Base-by-base conservation (phyloP, 2,888 invertebrate species). In the Agonopterix alstromeriana region DNA sequence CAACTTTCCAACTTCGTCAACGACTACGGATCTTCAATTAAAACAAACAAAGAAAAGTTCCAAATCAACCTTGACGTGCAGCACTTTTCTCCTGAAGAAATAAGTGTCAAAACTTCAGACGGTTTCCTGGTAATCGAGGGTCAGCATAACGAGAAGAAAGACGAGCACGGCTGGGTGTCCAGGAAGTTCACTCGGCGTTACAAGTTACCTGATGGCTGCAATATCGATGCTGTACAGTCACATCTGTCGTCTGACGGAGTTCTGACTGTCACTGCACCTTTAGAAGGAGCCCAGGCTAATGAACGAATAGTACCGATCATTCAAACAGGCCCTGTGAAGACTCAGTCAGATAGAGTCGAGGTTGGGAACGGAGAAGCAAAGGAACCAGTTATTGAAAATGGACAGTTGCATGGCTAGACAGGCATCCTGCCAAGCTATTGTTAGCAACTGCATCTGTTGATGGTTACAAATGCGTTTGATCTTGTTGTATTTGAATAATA, bases 31-130 rank as follows among this genome's bases (percentile, higher is more conserved):
- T 38, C 11, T 17, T 14, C 77, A 17, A 81, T 91, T 42, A 77
- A 82, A 14, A 65, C 82, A 3, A 91, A 91, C 61, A 90, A 90
- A 45, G 89, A 91, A 53, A 91, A 91, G 53, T 93, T 91, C 63
- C 91, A 92, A 63, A 91, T 93, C 2, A 91, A 90, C 60, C 77
- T 94, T 62, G 94, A 95, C 63, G 93, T 94, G 4, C 91, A 92
- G 54, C 93, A 94, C 55, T 95, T 94, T 63, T 79, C 90, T 1
- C 94, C 94, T 0, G 91, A 92, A 36, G 95, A 95, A 63, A 90
- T 95, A 40, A 84, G 89, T 0, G 94, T 95, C 0, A 94, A 93
- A 70, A 92, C 92, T 0, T 83, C 90, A 0, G 93, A 93, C 40
- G 90, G 91, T 51, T 84, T 77, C 35, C 84, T 94, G 9, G 83